Evolutionary conservation across 2,888 invertebrate species (phyloP).

Genomic region (Pemphredon lugubris): DNA sequence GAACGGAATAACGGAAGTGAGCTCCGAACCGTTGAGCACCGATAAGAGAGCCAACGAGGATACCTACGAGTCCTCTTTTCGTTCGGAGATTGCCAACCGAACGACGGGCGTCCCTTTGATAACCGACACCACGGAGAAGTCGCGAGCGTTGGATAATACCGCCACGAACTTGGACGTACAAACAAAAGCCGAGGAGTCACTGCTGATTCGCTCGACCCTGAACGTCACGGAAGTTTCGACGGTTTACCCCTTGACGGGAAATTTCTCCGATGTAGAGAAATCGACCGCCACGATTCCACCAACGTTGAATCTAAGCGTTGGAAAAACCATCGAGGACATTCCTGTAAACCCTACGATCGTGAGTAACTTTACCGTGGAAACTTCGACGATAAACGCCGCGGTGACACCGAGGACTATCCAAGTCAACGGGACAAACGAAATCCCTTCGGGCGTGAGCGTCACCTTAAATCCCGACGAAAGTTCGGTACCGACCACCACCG

Average conservation of each 20-base stretch:
- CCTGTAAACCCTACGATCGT: neutral
- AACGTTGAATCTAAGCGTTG: neutral
- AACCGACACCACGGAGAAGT: constrained; percentile 26
- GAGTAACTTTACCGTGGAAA: constrained; percentile 11
- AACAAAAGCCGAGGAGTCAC: constrained; percentile 53
- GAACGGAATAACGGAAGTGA: constrained; percentile 67
- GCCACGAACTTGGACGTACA: constrained; percentile 52
- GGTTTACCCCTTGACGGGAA: constrained; percentile 30
- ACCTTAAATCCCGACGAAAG: constrained; percentile 33
- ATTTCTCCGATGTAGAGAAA: constrained; percentile 7
- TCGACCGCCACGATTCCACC: neutral
- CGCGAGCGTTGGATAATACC: constrained; percentile 7
- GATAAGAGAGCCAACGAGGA: constrained; percentile 16
- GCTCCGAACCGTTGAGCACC: constrained; percentile 16
- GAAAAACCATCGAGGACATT: neutral
- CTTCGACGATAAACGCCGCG: constrained; percentile 8
- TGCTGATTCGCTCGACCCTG: constrained; percentile 54
- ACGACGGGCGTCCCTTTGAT: neutral
- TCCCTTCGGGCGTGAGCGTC: constrained; percentile 3
- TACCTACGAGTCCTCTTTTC: neutral
- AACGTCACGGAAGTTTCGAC: constrained; percentile 60
- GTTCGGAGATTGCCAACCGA: neutral
- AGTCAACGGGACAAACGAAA: constrained; percentile 47
- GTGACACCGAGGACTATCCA: neutral
- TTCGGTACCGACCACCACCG: constrained; percentile 54